Conservation (phyloP, 35 echinoderm and acorn worm species). For the Apostichopus japonicus region DNA sequence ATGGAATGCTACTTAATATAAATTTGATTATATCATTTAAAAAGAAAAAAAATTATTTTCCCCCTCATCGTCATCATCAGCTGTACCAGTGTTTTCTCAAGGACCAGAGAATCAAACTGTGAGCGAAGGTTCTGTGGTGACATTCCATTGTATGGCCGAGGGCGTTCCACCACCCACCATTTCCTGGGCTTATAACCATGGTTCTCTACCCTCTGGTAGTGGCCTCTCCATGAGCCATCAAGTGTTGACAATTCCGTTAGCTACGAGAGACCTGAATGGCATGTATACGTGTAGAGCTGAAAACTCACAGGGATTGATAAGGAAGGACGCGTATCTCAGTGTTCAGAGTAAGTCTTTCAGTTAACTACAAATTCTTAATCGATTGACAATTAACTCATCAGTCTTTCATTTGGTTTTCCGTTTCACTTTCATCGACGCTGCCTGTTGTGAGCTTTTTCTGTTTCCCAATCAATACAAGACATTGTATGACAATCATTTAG, state of each 20-base stretch:
- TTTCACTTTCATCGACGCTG: no score
- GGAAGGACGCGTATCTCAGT: constrained; percentile 48
- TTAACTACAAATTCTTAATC: not conserved
- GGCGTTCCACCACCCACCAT: constrained; percentile 70
- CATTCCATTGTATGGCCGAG: constrained; percentile 73
- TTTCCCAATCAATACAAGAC: no score
- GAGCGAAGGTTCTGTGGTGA: constrained; percentile 66
- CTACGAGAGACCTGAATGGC: constrained; percentile 40
- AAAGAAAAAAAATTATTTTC: no score
- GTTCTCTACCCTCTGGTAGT: constrained; percentile 64
- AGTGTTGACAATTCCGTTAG: constrained; percentile 65
- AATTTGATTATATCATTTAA: no score
- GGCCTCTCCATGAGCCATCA: constrained; percentile 58
- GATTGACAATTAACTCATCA: not conserved
- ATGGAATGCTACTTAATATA: no score
- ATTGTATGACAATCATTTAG: no score
- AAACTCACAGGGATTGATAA: constrained; percentile 70
- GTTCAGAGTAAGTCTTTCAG: constrained; percentile 68
- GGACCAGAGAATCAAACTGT: constrained; percentile 74
- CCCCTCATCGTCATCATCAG: constrained; percentile 32
- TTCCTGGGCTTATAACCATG: constrained; percentile 77
- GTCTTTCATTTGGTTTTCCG: no score
- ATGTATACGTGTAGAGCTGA: constrained; percentile 73
- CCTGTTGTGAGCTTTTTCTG: no score
- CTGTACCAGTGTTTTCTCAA: constrained; percentile 61